A percentile compares a stretch with the other conserved stretches of the same genome.
phyloP scores from a whole-genome alignment of 2,888 invertebrate species.

The Morpho deidamia region DNA sequence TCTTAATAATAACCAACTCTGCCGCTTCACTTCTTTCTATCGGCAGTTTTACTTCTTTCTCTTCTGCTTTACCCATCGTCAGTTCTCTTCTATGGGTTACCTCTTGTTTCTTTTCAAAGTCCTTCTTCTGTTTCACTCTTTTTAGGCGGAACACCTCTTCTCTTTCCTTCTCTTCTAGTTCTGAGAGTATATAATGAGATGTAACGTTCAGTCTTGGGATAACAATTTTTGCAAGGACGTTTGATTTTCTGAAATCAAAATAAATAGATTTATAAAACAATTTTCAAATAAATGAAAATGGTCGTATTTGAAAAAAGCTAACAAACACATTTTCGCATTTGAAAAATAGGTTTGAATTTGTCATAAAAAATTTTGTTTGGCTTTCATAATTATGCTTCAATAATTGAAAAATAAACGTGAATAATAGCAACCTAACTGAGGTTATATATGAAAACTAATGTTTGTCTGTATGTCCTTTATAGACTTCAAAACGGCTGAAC shows the following conservation, averaged over 20 bases:
- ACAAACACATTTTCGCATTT: too few species aligned
- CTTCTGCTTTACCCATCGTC: background rate
- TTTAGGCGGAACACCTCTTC: slow-evolving; percentile 40
- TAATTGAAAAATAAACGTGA: too few species aligned
- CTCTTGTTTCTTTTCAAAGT: slow-evolving; percentile 21
- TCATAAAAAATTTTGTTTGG: too few species aligned
- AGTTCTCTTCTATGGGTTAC: slow-evolving; percentile 2
- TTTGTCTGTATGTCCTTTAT: too few species aligned
- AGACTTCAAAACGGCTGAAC: too few species aligned
- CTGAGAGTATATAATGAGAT: slow-evolving; percentile 32
- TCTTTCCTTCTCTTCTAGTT: slow-evolving; percentile 34
- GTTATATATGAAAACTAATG: too few species aligned
- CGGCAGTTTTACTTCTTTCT: background rate
- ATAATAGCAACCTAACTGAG: too few species aligned
- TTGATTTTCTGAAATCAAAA: slow-evolving; percentile 37
- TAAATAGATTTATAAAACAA: background rate
- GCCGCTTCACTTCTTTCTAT: too few species aligned
- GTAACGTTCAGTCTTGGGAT: slow-evolving; percentile 33
- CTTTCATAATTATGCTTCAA: too few species aligned
- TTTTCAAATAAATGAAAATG: background rate
- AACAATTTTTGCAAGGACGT: slow-evolving; percentile 35
- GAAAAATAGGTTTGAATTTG: too few species aligned
- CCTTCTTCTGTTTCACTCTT: slow-evolving; percentile 29
- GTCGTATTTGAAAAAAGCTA: too few species aligned
- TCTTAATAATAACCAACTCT: background rate